These are phyloP conservation scores for Agapornis roseicollis DNA, from an alignment of 2,113 vertebrate species.

Conservation along the genomic window DNA sequence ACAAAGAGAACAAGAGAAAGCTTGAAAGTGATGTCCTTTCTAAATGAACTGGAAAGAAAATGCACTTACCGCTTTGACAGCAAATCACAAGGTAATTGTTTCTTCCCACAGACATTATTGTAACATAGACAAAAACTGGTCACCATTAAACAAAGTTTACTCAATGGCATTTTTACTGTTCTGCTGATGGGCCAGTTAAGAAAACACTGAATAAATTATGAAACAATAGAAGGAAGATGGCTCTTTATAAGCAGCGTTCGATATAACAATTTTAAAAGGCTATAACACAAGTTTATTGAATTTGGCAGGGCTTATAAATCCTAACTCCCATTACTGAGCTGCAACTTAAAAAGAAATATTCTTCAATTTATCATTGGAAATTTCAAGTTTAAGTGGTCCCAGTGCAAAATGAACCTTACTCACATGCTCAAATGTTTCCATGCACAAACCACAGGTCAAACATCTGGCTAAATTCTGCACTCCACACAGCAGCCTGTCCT, in stretches of 20 bases:
- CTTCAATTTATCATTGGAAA: slow-evolving; percentile 19
- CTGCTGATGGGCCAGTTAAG: slow-evolving; percentile 53
- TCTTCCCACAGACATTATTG: slow-evolving; percentile 54
- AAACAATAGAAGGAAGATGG: slow-evolving; percentile 34
- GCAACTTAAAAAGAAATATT: slow-evolving; percentile 9
- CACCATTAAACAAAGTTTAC: slow-evolving; percentile 65
- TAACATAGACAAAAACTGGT: slow-evolving; percentile 49
- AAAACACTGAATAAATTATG: slow-evolving; percentile 69
- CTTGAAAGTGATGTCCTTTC: slow-evolving; percentile 18
- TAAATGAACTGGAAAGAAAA: slow-evolving; percentile 51
- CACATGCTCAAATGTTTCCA: not conserved
- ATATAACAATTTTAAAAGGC: slow-evolving; percentile 63
- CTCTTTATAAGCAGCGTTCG: slow-evolving; percentile 30
- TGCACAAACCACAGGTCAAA: not conserved
- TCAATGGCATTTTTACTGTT: slow-evolving; percentile 58
- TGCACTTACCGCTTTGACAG: slow-evolving; percentile 18
- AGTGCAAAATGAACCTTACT: not conserved
- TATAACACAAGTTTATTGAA: slow-evolving; percentile 60
- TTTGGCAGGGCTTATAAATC: slow-evolving; percentile 64
- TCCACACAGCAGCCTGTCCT: not conserved
- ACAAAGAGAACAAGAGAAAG: not conserved
- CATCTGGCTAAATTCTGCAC: not conserved
- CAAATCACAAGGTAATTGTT: slow-evolving; percentile 58
- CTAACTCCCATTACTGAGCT: slow-evolving; percentile 13
- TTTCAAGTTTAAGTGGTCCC: slow-evolving; percentile 18